Percentiles rank a stretch among this genome's conserved stretches.
These are phyloP conservation scores for Saguinus imperator DNA, from an alignment of 2,113 vertebrate genomes.

Conservation along the genomic window DNA sequence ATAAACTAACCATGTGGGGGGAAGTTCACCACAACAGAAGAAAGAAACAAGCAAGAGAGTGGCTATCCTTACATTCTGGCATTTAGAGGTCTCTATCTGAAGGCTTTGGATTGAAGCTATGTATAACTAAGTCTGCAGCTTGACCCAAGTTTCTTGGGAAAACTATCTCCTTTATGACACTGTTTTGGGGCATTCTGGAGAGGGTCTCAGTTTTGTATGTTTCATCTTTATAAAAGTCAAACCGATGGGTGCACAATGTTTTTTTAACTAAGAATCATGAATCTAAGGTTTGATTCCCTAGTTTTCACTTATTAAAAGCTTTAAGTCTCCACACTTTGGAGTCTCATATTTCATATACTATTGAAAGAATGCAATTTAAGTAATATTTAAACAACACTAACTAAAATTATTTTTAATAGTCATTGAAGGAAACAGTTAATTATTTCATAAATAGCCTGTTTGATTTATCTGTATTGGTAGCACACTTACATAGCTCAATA, in stretches of 20 bases:
- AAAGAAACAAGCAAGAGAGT: neutral
- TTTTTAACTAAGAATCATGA: slow-evolving; percentile 9
- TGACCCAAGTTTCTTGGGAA: neutral
- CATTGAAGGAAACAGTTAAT: neutral
- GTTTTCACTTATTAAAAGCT: neutral
- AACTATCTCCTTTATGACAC: neutral
- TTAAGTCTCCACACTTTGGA: neutral
- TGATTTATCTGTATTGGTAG: neutral
- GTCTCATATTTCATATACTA: neutral
- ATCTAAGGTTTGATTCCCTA: neutral
- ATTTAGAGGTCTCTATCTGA: neutral
- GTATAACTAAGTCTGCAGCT: neutral
- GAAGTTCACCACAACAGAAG: neutral
- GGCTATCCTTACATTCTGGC: neutral
- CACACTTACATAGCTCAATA: neutral
- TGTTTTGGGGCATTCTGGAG: neutral
- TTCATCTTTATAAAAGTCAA: neutral
- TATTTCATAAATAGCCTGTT: neutral
- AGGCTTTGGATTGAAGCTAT: neutral
- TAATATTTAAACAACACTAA: neutral
- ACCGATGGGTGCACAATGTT: neutral
- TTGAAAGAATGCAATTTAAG: neutral
- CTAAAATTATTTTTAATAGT: neutral
- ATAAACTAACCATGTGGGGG: neutral
- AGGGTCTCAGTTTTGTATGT: neutral